A percentile compares a stretch with the other conserved stretches of the same genome.
phyloP scores from a whole-genome alignment of 2,113 vertebrate species.

The Onychostoma macrolepis region DNA sequence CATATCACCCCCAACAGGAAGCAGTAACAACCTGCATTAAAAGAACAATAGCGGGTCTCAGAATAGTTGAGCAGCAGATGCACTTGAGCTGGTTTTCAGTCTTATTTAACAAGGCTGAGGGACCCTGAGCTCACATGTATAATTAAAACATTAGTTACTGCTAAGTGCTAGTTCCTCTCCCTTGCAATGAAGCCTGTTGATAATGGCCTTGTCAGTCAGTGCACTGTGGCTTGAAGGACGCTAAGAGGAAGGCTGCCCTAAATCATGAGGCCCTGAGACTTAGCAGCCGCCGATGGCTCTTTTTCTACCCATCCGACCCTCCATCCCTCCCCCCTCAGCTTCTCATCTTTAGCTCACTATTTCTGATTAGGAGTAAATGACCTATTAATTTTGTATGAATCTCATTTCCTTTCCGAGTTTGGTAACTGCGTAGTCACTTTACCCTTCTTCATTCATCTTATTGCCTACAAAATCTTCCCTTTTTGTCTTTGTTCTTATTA shows the following conservation, averaged over 20 bases:
- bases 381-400: constrained; percentile 32
- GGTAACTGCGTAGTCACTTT: constrained; percentile 3
- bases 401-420: constrained; percentile 32
- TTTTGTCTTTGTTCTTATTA: not conserved
- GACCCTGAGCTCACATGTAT: constrained; percentile 22
- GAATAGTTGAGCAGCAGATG: not conserved
- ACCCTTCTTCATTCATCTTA: constrained; percentile 9
- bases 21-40: not conserved
- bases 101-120: constrained; percentile 32
- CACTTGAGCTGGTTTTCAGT: not conserved
- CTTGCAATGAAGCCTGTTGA: constrained; percentile 34
- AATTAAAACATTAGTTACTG: constrained; percentile 41
- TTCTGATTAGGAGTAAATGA: constrained; percentile 28
- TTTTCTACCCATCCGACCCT: not conserved
- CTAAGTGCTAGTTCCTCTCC: constrained; percentile 27
- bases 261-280: constrained; percentile 35
- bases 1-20: not conserved
- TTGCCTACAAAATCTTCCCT: not conserved
- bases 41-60: not conserved
- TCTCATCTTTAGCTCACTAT: constrained; percentile 5
- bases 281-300: not conserved
- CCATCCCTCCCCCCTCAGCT: not conserved
- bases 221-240: constrained; percentile 50
- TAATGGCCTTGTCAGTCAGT: constrained; percentile 52
- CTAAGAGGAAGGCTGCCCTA: constrained; percentile 26